Base-by-base conservation (phyloP, 2,888 invertebrate species). In the Seira ritae region DNA sequence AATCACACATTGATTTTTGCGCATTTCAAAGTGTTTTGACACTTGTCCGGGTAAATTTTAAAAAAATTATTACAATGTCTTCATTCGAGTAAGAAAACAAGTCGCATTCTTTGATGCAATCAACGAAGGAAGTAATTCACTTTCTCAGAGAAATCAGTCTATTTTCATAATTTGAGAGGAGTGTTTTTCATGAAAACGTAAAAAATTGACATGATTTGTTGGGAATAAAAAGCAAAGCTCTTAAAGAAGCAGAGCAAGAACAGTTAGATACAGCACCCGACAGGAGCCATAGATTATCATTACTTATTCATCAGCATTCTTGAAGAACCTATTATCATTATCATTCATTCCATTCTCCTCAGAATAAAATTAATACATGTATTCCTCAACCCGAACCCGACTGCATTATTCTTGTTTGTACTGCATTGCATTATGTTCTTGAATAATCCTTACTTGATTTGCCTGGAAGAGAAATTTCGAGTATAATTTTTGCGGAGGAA, bases 251-350 rank as follows among this genome's bases (percentile, higher is more conserved):
- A 42, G 6, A 42, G 12, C 42, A 42, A 42, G 6, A 42, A 46
- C 66, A 74, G 74, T 23, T 31, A 67, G 75, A 67, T 31, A 46
- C 77, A 60, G 72, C 77, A 77, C 78, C 78, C 78, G 78, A 78
- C 78, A 71, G 78, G 78, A 78, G 78, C 78, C 78, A 55, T 24
- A 78, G 15, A 78, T 78, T 78, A 78, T 71, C 78, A 78, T 71
- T 65, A 60, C 60, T 60, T 60, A 71, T 71, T 77, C 69, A 70
- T 78, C 71, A 60, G n/a, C 8, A 60, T 60, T 60, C 60, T 60
- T n/a, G n/a, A 60, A 60, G 60, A 60, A 60, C 60, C 60, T 60
- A 60, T 60, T 60, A 60, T 60, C 60, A 60, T 60, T 60, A 60
- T 17, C 15, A 60, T 60, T 60, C 60, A 60, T 60, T 42, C 12